phyloP scores from a whole-genome alignment of 2,888 invertebrate species.

The Cyclophora albipunctata region DNA sequence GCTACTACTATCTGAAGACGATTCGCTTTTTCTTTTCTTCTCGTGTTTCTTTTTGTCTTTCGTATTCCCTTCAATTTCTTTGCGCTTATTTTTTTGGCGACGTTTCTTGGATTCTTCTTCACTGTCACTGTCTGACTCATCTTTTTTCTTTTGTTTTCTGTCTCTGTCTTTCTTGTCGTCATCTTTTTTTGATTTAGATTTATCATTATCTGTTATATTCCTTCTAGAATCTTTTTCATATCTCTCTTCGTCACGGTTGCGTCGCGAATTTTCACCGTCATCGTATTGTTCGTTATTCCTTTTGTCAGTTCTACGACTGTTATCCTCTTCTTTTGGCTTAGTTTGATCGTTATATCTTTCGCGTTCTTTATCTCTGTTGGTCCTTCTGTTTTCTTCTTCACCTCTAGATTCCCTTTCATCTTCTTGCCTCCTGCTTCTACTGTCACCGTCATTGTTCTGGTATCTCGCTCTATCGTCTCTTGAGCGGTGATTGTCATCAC shows the following conservation, averaged over 20 bases:
- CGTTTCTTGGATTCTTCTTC: conserved; percentile 3
- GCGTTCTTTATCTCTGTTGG: conserved; percentile 8
- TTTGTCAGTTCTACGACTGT: conserved; percentile 17
- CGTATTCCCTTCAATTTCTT: conserved; percentile 1
- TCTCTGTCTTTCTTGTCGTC: conserved; percentile 14
- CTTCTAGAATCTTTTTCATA: conserved; percentile 14
- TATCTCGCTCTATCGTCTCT: no score
- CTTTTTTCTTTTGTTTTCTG: conserved; percentile 8
- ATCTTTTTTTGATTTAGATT: conserved; percentile 9
- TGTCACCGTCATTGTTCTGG: no score
- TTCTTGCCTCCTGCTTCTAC: background rate
- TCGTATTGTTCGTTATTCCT: conserved; percentile 2
- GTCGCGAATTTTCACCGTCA: background rate
- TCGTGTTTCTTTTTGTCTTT: conserved; percentile 4
- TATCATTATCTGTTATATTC: conserved; percentile 9
- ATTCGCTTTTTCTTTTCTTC: conserved; percentile 3
- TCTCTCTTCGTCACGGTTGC: conserved; percentile 3
- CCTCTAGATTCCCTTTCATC: no score
- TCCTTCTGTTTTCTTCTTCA: no score
- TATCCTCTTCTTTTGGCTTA: conserved; percentile 13
- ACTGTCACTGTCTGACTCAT: conserved; percentile 11
- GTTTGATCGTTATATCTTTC: conserved; percentile 10
- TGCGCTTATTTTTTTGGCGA: conserved; percentile 2
- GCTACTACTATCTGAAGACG: background rate
- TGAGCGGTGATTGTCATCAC: no score